These are phyloP conservation scores for Gonioctena quinquepunctata DNA, from an alignment of 1,140 invertebrate genomes.

Conservation along the genomic window DNA sequence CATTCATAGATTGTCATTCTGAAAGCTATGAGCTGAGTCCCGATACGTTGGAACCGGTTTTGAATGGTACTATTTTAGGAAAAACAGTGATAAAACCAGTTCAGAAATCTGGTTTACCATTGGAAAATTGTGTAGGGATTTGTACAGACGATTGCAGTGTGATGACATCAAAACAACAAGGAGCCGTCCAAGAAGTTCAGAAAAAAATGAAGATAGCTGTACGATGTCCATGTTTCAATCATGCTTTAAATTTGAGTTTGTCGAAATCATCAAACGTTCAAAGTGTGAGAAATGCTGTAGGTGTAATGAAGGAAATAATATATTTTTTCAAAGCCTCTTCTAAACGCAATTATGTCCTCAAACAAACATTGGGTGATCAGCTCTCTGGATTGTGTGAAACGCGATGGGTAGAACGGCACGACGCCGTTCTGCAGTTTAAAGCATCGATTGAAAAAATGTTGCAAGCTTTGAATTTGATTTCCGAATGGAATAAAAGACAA, in stretches of 20 bases:
- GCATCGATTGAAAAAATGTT: conserved; percentile 1
- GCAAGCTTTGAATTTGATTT: conserved; percentile 10
- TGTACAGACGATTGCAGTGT: conserved; percentile 13
- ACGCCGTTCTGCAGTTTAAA: conserved; percentile 8
- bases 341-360: conserved; percentile 21
- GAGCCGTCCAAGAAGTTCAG: conserved; percentile 8
- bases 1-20: conserved; percentile 10
- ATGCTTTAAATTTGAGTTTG: conserved; percentile 22
- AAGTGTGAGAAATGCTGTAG: conserved; percentile 17
- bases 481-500: conserved; percentile 21
- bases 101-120: not conserved
- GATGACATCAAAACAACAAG: conserved; percentile 10
- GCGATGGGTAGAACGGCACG: conserved; percentile 9
- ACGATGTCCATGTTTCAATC: conserved; percentile 21
- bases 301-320: conserved; percentile 17
- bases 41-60: conserved; percentile 8
- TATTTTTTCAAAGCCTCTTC: conserved; percentile 24
- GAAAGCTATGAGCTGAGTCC: not conserved
- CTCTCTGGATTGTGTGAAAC: conserved; percentile 21
- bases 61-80: not conserved
- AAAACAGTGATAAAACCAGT: not conserved
- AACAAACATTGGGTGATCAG: not conserved
- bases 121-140: conserved; percentile 18
- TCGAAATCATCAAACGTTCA: conserved; percentile 10
- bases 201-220: conserved; percentile 11